These are phyloP conservation scores for Ormia ochracea DNA, from an alignment of 2,888 invertebrate species.

Conservation along the genomic window DNA sequence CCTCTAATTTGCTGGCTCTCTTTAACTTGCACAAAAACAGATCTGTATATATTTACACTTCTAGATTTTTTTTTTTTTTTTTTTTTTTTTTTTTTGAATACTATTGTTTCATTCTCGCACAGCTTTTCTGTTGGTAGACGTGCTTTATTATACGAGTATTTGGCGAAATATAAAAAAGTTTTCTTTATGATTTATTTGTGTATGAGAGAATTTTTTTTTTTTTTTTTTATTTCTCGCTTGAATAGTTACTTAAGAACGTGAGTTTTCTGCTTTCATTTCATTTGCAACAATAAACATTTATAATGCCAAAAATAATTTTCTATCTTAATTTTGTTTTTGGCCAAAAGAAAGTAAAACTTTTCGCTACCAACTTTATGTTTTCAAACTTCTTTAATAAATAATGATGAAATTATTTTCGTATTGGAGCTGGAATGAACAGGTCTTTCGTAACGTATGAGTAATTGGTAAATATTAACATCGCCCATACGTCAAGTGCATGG, in stretches of 20 bases:
- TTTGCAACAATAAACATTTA: constrained; percentile 23
- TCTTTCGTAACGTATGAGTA: background rate
- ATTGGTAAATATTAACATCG: constrained; percentile 17
- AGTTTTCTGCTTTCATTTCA: constrained; percentile 29
- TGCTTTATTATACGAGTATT: constrained; percentile 32
- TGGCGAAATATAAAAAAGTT: constrained; percentile 34
- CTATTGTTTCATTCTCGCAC: too few relatives aligned
- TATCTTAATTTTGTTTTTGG: background rate
- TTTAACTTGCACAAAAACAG: background rate
- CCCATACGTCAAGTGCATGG: background rate
- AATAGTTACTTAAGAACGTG: constrained; percentile 55
- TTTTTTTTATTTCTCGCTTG: constrained; percentile 20
- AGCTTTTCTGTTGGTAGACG: background rate
- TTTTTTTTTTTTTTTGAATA: background rate
- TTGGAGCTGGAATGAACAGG: background rate
- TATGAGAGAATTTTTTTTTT: background rate
- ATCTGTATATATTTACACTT: background rate
- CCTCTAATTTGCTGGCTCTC: background rate
- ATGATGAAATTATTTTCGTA: constrained; percentile 20
- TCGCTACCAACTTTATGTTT: background rate
- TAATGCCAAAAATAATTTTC: constrained; percentile 11
- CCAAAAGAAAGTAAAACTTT: constrained; percentile 1
- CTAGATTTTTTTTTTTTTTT: constrained; percentile 3
- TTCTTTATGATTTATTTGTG: constrained; percentile 49
- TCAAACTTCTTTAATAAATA: constrained; percentile 12